phyloP scores from a whole-genome alignment of 2,797 vertebrate species.

The Xiphorhynchus erythropygius region DNA sequence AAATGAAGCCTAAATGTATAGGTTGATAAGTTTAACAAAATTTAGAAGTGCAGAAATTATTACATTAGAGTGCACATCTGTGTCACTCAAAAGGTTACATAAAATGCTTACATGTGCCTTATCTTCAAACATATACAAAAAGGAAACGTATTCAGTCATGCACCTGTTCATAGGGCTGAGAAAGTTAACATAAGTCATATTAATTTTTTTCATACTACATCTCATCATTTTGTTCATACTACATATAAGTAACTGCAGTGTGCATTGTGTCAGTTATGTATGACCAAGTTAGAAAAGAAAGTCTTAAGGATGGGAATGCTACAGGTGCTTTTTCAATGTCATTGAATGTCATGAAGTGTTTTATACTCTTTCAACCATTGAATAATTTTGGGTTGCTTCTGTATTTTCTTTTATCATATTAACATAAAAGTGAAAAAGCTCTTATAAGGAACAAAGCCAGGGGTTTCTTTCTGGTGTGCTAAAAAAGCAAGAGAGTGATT shows the following conservation, averaged over 20 bases:
- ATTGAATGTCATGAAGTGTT: background rate
- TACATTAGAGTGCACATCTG: background rate
- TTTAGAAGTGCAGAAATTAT: background rate
- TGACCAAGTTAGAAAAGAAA: background rate
- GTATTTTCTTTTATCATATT: background rate
- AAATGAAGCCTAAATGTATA: background rate
- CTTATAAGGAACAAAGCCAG: background rate
- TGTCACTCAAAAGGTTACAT: background rate
- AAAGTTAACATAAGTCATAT: background rate
- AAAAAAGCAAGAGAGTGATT: background rate
- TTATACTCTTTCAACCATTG: background rate
- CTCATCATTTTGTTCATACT: background rate
- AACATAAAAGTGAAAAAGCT: background rate
- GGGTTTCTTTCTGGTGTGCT: background rate
- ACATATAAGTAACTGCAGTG: background rate
- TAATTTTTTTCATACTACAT: background rate
- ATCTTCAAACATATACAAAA: rapidly evolving
- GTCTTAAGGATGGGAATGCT: background rate
- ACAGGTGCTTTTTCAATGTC: background rate
- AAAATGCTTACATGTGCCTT: background rate
- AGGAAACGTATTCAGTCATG: background rate
- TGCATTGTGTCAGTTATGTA: background rate
- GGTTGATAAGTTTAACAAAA: background rate
- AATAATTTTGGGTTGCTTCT: background rate
- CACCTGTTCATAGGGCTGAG: background rate